Base-by-base conservation (phyloP, 2,797 vertebrate species). In the Aulostomus chinensis region DNA sequence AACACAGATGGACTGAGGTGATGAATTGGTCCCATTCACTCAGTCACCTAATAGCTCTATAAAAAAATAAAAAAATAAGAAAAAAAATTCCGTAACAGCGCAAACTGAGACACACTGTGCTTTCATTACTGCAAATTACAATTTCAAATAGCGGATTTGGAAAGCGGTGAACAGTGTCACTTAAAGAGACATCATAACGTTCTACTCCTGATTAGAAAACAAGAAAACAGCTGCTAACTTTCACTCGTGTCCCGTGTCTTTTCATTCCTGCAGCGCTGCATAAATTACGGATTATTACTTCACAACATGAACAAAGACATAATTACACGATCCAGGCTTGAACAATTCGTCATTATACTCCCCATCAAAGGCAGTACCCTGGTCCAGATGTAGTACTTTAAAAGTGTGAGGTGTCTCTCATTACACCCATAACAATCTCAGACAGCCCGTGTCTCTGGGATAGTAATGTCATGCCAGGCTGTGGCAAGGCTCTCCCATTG, bases 401-500 rank as follows among this genome's bases (percentile, higher is more conserved):
- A 28, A 28, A 70, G 69, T 69, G 78, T 55, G 78, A 82, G 79
- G 53, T 77, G 65, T 85, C 83, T 89, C 84, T 69, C 68, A 71
- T 89, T 91, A 86, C 89, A 84, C 73, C 76, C 73, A 83, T 86
- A 85, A 90, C 84, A 88, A 79, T 78, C 80, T 81, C 65, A 80
- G 79, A 84, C 85, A 86, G 81, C 68, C 78, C 16, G 61, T 76
- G 82, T 82, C 73, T 81, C 58, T 66, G 64, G 79, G 69, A 83
- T 72, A 56, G 84, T 69, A 66, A 77, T 78, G 79, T 78, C 83
- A 85, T 58, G 73, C 68, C 66, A 37, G 61, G 74, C 80, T 62
- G 63, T 78, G 80, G 80, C 71, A 68, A 63, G 47, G 74, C 58
- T 81, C 59, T 40, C 34, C 73, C 75, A 90, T 90, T 87, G 87